phyloP scores from a whole-genome alignment of 2,888 invertebrate species.

The Odontomyia ornata region DNA sequence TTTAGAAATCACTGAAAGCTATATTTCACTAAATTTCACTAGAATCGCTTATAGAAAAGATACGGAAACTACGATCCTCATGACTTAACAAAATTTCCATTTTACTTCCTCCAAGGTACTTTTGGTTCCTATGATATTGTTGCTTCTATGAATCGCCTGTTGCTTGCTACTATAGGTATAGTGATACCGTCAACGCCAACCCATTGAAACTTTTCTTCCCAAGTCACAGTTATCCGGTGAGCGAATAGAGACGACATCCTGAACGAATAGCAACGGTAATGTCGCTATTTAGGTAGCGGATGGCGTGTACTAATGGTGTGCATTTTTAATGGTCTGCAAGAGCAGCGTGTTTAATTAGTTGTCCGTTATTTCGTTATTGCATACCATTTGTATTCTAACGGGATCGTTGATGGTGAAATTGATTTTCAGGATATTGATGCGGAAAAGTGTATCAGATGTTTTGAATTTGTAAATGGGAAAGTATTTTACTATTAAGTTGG shows the following conservation, averaged over 20 bases:
- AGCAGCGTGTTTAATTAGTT: slow-evolving; percentile 26
- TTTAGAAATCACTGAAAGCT: background rate
- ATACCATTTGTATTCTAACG: background rate
- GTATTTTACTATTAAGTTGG: too few species aligned
- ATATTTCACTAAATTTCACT: background rate
- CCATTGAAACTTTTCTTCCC: background rate
- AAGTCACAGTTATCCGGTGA: background rate
- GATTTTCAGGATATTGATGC: too few species aligned
- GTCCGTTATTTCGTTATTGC: slow-evolving; percentile 15
- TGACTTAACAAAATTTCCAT: background rate
- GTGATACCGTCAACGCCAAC: background rate
- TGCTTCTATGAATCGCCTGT: slow-evolving; percentile 4
- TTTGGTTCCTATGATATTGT: background rate
- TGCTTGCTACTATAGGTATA: background rate
- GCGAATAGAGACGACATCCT: background rate
- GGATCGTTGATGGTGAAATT: background rate
- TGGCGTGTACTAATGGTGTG: slow-evolving; percentile 10
- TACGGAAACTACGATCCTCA: background rate
- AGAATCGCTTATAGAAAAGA: background rate
- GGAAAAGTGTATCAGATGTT: too few species aligned
- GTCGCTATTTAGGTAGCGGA: slow-evolving; percentile 14
- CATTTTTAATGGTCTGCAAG: slow-evolving; percentile 19
- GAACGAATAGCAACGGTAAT: background rate
- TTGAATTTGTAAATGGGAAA: too few species aligned
- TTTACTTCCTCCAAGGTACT: background rate